Conservation (phyloP, 2,113 vertebrate species). For the Lonchura striata region DNA sequence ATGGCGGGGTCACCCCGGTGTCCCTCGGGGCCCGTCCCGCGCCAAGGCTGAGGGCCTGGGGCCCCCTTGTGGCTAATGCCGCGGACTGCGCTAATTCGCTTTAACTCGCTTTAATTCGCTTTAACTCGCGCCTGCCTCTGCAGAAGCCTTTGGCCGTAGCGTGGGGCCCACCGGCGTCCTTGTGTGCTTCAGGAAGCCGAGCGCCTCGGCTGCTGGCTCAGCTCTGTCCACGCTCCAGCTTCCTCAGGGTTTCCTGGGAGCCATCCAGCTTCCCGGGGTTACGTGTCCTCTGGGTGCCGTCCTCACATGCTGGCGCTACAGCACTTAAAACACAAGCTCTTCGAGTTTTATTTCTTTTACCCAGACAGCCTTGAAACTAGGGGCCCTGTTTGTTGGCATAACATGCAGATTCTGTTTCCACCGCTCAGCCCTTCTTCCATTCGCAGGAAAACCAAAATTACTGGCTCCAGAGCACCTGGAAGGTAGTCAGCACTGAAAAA, state of each 20-base stretch:
- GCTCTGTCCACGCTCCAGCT: not conserved
- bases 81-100: not conserved
- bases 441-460: not conserved
- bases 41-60: not conserved
- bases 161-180: not conserved
- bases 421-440: not conserved
- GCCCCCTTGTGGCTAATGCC: slow-evolving; percentile 45
- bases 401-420: not conserved
- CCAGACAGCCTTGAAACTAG: not conserved
- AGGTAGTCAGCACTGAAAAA: not conserved
- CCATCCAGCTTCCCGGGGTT: slow-evolving; percentile 9
- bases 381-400: not conserved
- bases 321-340: not conserved
- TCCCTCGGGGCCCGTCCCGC: not conserved
- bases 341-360: not conserved
- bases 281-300: not conserved
- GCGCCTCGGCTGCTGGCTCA: not conserved
- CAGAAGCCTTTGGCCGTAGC: rapidly evolving
- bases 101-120: not conserved
- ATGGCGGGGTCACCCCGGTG: too few relatives aligned
- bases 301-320: not conserved
- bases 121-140: rapidly evolving
- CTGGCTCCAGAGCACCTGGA: not conserved
- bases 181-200: not conserved
- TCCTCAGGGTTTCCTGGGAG: not conserved